Evolutionary conservation across 2,113 vertebrate species (phyloP).

Genomic region (Acrocephalus kingi): DNA sequence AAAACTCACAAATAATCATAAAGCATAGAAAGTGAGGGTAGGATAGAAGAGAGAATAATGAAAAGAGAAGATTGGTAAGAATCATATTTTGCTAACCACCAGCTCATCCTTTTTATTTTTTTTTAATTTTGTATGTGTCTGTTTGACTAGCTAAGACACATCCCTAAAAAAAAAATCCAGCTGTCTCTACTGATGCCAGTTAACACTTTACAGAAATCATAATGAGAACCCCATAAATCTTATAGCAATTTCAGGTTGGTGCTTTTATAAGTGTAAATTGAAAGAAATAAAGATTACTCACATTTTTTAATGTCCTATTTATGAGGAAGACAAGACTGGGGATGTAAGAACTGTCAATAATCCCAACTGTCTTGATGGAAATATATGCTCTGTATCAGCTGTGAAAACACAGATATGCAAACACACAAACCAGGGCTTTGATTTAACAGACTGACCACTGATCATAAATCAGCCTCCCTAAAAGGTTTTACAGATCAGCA

Average conservation of each 20-base stretch:
- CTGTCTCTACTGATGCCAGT: neutral
- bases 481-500: neutral
- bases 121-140: neutral
- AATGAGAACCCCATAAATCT: neutral
- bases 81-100: neutral
- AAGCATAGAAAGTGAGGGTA: neutral
- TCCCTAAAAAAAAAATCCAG: neutral
- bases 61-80: neutral
- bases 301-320: neutral
- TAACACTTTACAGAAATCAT: neutral
- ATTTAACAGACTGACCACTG: neutral
- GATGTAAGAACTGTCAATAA: neutral
- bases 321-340: neutral
- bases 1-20: neutral
- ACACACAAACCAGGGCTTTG: neutral
- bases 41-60: neutral
- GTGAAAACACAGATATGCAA: neutral
- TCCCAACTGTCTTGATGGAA: neutral
- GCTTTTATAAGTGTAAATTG: neutral
- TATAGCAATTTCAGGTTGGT: neutral
- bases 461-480: neutral
- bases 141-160: neutral
- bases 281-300: neutral
- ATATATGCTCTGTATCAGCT: neutral
- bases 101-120: neutral